Conservation (phyloP, 2,797 vertebrate genomes). For the Hafferia zeledoni region DNA sequence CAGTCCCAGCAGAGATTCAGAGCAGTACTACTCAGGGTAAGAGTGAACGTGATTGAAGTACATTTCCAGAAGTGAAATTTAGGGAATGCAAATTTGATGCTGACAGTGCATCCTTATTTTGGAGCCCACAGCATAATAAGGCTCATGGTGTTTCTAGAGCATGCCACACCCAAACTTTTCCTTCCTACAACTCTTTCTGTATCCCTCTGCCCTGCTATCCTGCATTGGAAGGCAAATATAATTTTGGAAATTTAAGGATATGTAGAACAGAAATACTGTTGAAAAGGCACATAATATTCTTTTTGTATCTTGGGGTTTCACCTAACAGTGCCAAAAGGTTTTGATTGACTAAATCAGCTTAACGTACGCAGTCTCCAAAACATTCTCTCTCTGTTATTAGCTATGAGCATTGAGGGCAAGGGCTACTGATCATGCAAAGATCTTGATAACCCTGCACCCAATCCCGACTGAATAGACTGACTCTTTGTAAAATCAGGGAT, state of each 20-base stretch:
- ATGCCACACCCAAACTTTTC: neutral
- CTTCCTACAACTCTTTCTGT: neutral
- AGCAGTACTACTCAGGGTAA: neutral
- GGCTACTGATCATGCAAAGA: neutral
- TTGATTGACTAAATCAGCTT: neutral
- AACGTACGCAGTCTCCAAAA: neutral
- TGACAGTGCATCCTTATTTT: neutral
- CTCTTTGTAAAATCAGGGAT: neutral
- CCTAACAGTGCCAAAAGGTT: neutral
- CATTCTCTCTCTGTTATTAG: neutral
- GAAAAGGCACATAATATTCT: neutral
- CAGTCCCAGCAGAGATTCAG: neutral
- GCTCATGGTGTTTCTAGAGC: neutral
- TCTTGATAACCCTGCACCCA: neutral
- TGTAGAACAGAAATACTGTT: neutral
- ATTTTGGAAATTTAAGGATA: neutral
- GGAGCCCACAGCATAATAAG: neutral
- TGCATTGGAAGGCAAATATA: neutral
- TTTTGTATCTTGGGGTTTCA: neutral
- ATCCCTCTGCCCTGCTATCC: neutral
- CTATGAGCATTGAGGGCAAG: neutral
- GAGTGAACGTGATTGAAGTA: accelerated
- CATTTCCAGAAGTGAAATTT: neutral
- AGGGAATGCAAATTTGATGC: neutral
- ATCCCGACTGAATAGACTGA: neutral